These are phyloP conservation scores for Drosophila demipolita DNA, from an alignment of 2,888 invertebrate species.

Conservation along the genomic window DNA sequence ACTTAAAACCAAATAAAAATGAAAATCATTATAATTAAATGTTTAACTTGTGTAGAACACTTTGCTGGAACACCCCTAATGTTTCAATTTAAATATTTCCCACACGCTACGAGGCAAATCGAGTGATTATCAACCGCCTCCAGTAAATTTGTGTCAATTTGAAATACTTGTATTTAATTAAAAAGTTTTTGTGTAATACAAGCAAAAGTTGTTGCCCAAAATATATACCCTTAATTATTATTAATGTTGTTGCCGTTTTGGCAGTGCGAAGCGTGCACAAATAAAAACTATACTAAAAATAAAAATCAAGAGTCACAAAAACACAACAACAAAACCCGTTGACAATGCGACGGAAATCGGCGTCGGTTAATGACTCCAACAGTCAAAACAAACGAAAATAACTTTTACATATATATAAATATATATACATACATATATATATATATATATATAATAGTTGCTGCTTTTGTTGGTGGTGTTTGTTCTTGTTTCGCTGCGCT, in stretches of 20 bases:
- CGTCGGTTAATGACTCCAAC: conserved; percentile 60
- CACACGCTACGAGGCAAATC: conserved; percentile 15
- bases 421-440: neutral
- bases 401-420: neutral
- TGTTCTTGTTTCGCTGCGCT: conserved; percentile 28
- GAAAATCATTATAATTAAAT: conserved; percentile 23
- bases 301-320: conserved; percentile 11
- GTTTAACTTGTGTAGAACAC: conserved; percentile 12
- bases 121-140: conserved; percentile 6
- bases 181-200: conserved; percentile 38
- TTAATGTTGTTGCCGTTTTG: conserved; percentile 32
- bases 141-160: conserved; percentile 42
- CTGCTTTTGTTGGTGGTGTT: conserved; percentile 22
- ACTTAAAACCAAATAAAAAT: neutral
- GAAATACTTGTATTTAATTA: conserved; percentile 55
- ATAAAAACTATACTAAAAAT: conserved; percentile 35
- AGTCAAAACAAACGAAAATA: conserved; percentile 5
- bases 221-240: conserved; percentile 46
- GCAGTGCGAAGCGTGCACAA: conserved; percentile 39
- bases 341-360: conserved; percentile 62
- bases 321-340: conserved; percentile 51
- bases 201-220: conserved; percentile 14
- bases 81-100: conserved; percentile 1
- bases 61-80: conserved; percentile 26
- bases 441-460: neutral